Evolutionary conservation across 1,140 invertebrate genomes (phyloP), one percentile per base, ranked within the genome.

Genomic region (Cotesia vestalis): DNA sequence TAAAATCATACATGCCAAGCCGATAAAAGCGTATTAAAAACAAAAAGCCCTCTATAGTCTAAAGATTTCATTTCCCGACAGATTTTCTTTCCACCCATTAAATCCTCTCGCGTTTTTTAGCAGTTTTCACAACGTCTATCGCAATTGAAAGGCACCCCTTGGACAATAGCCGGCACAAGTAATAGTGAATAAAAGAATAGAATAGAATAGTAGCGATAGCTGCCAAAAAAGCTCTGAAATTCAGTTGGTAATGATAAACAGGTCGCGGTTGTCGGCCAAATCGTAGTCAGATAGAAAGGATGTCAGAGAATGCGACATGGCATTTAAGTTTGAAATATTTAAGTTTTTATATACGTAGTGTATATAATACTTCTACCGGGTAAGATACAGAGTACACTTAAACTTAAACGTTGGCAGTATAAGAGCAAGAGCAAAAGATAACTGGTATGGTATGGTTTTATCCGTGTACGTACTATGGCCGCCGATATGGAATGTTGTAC

Each of bases 271-370:
- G 55, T 66, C 20, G 52, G 46, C 66, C 38, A 72, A 72, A 72
- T 72, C 66, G 66, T 66, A 53, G 71, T 59, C 59, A 53, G 53
- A 59, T 67, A 72, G 71, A 59, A 66, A 53, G 63, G 62, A 72
- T 67, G 71, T 72, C 63, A 72, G 71, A 60, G 62, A 72, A 72
- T 67, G 71, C 71, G 71, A 72, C 71, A 67, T 66, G 71, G 71
- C 64, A 72, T 72, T 67, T 61, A n/a, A 36, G 55, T 55, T 61
- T 72, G 53, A 66, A 72, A 72, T 72, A 67, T 72, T 72, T 72
- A 60, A 60, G 53, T 59, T 72, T 72, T 72, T 72, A n/a, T 68
- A n/a, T 5, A 27, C 27, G 27, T 46, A 40, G 6, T 46, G 11
- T 46, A 46, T 46, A 46, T 46, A 46, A 27, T 46, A 46, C 5